Base-by-base conservation (phyloP, 30 jellyfish, hydroid and myxozoan species). In the Nemopilema nomurai region DNA sequence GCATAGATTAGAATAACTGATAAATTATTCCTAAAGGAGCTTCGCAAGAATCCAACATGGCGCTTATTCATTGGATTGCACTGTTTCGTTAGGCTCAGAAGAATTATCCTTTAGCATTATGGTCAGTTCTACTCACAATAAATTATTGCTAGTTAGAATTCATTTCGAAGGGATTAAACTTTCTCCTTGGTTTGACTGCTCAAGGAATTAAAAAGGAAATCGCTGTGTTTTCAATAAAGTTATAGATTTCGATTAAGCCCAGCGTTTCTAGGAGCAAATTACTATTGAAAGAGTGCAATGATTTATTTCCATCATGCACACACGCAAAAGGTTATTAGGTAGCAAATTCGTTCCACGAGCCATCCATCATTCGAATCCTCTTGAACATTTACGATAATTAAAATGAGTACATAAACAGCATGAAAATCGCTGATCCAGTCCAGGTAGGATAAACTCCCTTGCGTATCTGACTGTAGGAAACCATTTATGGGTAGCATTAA, bases 1-100 rank as follows among this genome's bases (percentile, higher is more conserved):
- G 1, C 30, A 66, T 66, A 9, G 89, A 79, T 64, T 79, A 79
- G 22, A 32, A 51, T 23, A 49, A 51, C 81, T 66, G 27, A 66
- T 79, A 17, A 79, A 79, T 19, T 64, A 79, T 79, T 78, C 16
- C 65, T 78, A 13, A 64, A 30, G 81, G 28, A n/a, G 71, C 76
- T 77, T 17, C 68, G 16, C 79, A 32, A 3, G 87, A 69, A 76
- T 76, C 85, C 62, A 49, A 49, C 62, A 4, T 69, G 62, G 62
- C 24, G 62, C 63, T 24, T 69, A 7, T 67, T 67, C 77, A 67
- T 69, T 69, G 62, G 69, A 73, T 41, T 18, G 24, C 28, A 16
- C 83, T 16, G 83, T 73, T 25, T 73, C 70, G 53, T 1, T 18
- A 18, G 70, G 70, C 83, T 73, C 51, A 27, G 64, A 4, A 20